phyloP scores from a whole-genome alignment of 2,797 vertebrate species.

The Lagodon rhomboides region DNA sequence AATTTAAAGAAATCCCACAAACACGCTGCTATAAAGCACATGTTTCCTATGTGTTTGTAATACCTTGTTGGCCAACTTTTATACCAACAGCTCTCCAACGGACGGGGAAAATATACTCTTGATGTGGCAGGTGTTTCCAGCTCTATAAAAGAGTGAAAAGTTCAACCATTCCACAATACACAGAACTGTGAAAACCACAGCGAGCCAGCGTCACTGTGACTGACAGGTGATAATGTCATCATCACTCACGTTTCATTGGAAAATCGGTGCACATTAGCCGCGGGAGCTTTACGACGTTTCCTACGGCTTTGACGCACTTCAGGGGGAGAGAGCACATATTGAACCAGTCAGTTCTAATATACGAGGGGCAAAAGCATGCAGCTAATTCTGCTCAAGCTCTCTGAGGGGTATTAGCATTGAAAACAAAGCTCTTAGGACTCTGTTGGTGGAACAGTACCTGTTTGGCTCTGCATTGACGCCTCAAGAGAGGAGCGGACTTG shows the following conservation, averaged over 20 bases:
- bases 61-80: constrained; percentile 7
- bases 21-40: background rate
- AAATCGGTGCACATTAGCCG: constrained; percentile 49
- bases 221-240: constrained; percentile 62
- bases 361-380: constrained; percentile 20
- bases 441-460: constrained; percentile 13
- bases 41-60: background rate
- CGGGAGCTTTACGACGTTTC: constrained; percentile 55
- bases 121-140: constrained; percentile 57
- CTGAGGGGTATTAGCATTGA: constrained; percentile 35
- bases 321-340: constrained; percentile 50
- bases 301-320: constrained; percentile 51
- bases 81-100: constrained; percentile 21
- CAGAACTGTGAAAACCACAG: constrained; percentile 46
- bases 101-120: constrained; percentile 9
- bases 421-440: constrained; percentile 29
- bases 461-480: constrained; percentile 11
- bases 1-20: background rate
- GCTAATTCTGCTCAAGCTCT: constrained; percentile 19
- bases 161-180: constrained; percentile 18
- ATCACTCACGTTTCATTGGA: constrained; percentile 58
- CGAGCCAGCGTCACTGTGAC: constrained; percentile 17
- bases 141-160: constrained; percentile 32
- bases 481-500: constrained; percentile 28
- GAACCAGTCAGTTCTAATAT: constrained; percentile 51